Evolutionary conservation across 2,888 invertebrate species (phyloP), one percentile per base, ranked within the genome.

Genomic region (Zonitis immaculata): DNA sequence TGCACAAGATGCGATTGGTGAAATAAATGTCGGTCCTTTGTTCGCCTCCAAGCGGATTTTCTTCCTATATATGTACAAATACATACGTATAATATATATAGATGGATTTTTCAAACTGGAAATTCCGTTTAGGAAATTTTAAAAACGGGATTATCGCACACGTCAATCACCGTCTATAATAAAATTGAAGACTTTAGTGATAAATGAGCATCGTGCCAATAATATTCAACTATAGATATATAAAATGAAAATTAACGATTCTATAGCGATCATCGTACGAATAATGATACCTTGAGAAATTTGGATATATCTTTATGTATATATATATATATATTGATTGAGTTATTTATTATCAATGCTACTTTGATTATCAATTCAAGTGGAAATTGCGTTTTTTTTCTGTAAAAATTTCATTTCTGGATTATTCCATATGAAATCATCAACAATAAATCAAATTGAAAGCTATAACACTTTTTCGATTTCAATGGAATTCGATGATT

Each of bases 21-120:
- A 59, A 60, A 62, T 62, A 60, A 60, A 62, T 62, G 59, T 55
- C 50, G 44, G 57, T 56, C 56, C 60, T 59, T 60, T 62, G 57
- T 62, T 58, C 57, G 39, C n/a, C 39, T 39, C 6, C 39, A 6
- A 39, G 39, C 39, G 39, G 39, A 39, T 39, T 39, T 39, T 20
- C 39, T 39, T 2, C 20, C n/a, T n/a, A n/a, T n/a, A n/a, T n/a
- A n/a, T n/a, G n/a, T n/a, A n/a, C n/a, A n/a, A n/a, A n/a, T n/a
- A n/a, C n/a, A n/a, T n/a, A n/a, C n/a, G n/a, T n/a, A n/a, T n/a
- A n/a, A n/a, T n/a, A n/a, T n/a, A n/a, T 11, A 35, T 35, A 32
- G 14, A n/a, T 7, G 14, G 6, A 12, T 32, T 7, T n/a, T 12
- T 3, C 39, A 39, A 27, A 18, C 39, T 5, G 20, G 18, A 20